phyloP scores from a whole-genome alignment of 1,140 invertebrate genomes.

The Cepaea nemoralis region DNA sequence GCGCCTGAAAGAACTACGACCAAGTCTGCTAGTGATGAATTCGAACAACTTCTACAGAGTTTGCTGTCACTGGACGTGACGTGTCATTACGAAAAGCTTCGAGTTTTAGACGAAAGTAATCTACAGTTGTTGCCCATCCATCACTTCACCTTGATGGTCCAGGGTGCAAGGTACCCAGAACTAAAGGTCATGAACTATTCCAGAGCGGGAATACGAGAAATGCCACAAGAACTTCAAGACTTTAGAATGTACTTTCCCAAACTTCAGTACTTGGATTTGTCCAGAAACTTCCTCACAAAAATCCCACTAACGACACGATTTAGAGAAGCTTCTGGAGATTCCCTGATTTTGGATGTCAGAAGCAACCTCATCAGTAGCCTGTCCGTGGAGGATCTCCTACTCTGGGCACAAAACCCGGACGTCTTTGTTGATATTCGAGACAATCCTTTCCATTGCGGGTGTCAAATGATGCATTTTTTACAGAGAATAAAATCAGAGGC shows the following conservation, averaged over 20 bases:
- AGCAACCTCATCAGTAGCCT: neutral
- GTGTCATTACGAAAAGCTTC: constrained; percentile 4
- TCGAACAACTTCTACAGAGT: neutral
- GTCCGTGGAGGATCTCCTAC: neutral
- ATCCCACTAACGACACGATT: neutral
- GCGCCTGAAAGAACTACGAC: neutral
- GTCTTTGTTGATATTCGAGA: constrained; percentile 22
- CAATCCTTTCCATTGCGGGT: constrained; percentile 6
- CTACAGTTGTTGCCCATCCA: neutral
- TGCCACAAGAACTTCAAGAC: neutral
- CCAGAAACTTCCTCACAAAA: neutral
- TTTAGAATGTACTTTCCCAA: constrained; percentile 16
- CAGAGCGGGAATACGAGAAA: neutral
- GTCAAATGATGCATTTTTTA: neutral
- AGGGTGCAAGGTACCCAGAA: neutral
- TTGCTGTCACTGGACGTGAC: neutral
- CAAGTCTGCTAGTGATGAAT: neutral
- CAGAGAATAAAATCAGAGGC: neutral
- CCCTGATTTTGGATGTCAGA: neutral
- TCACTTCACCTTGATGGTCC: constrained; percentile 9
- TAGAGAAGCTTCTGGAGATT: too few relatives aligned
- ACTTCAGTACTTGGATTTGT: constrained; percentile 4
- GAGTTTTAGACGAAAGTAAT: constrained; percentile 8
- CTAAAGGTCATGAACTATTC: constrained; percentile 15
- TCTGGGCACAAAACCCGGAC: neutral